Conservation (phyloP, 2,888 invertebrate genomes). For the Drosophila dives region DNA sequence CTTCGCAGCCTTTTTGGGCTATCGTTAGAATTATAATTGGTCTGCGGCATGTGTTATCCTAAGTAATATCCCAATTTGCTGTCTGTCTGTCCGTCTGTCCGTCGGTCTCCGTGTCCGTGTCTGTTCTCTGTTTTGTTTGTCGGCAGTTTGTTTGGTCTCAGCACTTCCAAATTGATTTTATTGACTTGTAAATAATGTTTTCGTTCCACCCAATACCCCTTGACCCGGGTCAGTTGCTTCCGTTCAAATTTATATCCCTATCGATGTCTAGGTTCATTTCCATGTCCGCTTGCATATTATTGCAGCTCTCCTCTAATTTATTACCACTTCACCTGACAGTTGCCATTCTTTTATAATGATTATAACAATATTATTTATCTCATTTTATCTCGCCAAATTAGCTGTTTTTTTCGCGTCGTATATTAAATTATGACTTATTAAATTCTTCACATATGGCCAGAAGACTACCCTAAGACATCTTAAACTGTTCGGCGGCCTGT, state of each 20-base stretch:
- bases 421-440: not conserved
- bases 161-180: slow-evolving; percentile 71
- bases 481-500: slow-evolving; percentile 39
- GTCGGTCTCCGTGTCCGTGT: not conserved
- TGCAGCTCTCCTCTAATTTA: slow-evolving; percentile 42
- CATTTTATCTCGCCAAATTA: slow-evolving; percentile 1
- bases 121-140: slow-evolving; percentile 33
- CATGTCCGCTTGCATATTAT: slow-evolving; percentile 35
- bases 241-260: slow-evolving; percentile 28
- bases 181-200: slow-evolving; percentile 77
- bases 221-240: slow-evolving; percentile 43
- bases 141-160: slow-evolving; percentile 62
- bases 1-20: slow-evolving; percentile 30
- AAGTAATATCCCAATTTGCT: slow-evolving; percentile 70
- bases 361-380: not conserved
- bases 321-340: slow-evolving; percentile 31
- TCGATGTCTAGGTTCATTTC: slow-evolving; percentile 2
- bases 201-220: slow-evolving; percentile 14
- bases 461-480: not conserved
- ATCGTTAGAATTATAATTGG: slow-evolving; percentile 81
- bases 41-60: slow-evolving; percentile 81
- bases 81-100: slow-evolving; percentile 3
- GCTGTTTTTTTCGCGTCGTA: not conserved
- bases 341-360: not conserved
- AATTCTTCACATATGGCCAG: not conserved